These are phyloP conservation scores for Eugnorisma glareosa DNA, from an alignment of 2,888 invertebrate genomes.

Conservation along the genomic window DNA sequence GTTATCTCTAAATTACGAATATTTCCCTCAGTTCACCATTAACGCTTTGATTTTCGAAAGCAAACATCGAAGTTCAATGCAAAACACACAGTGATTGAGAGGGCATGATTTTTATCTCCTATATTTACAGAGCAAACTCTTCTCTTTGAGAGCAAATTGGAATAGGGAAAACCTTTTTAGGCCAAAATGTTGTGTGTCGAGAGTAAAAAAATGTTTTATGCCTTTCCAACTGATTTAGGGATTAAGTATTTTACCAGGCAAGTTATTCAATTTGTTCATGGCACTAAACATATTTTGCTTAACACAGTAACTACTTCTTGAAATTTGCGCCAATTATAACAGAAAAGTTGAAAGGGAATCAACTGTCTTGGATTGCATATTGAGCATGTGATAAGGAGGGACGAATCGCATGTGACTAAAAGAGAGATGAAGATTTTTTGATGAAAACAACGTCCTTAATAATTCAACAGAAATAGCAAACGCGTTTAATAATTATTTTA, in stretches of 20 bases:
- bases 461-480: too few relatives aligned
- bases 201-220: background rate
- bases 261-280: background rate
- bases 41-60: constrained; percentile 39
- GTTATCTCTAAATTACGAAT: constrained; percentile 8
- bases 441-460: too few relatives aligned
- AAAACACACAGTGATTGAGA: constrained; percentile 37
- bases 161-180: constrained; percentile 38
- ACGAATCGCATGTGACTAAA: too few relatives aligned
- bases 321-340: background rate
- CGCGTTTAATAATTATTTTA: too few relatives aligned
- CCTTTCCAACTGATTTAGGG: background rate
- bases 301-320: background rate
- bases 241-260: background rate
- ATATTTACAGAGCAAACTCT: constrained; percentile 67
- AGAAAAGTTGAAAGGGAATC: background rate
- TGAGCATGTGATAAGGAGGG: too few relatives aligned
- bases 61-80: constrained; percentile 28
- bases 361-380: too few relatives aligned
- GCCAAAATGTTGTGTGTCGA: constrained; percentile 19
- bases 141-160: constrained; percentile 48
- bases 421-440: too few relatives aligned
- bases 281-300: background rate
- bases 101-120: constrained; percentile 61
- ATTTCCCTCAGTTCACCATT: constrained; percentile 6